A percentile compares a stretch with the other conserved stretches of the same genome.
Evolutionary conservation across 2,113 vertebrate species (phyloP).

Genomic region (Pterophyllum scalare): DNA sequence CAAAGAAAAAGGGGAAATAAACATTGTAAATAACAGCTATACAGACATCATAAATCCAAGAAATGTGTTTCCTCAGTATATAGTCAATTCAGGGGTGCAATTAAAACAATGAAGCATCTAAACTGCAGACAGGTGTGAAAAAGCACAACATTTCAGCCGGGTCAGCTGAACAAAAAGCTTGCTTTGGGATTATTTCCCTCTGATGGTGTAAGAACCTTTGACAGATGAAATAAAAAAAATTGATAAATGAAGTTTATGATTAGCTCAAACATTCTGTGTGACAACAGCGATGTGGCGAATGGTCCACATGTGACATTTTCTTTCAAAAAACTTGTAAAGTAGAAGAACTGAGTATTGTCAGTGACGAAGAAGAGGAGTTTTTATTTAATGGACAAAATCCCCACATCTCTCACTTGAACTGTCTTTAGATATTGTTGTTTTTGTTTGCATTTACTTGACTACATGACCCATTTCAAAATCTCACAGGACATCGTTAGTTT

Average conservation of each 20-base stretch:
- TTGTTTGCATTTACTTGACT: constrained; percentile 31
- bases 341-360: constrained; percentile 81
- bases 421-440: not conserved
- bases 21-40: not conserved
- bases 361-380: constrained; percentile 36
- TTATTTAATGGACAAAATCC: not conserved
- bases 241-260: not conserved
- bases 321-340: constrained; percentile 70
- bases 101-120: not conserved
- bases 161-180: not conserved
- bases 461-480: not conserved
- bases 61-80: not conserved
- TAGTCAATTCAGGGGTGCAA: constrained; percentile 1
- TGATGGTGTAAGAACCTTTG: not conserved
- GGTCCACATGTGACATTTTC: constrained; percentile 13
- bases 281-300: constrained; percentile 7
- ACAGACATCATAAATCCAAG: not conserved
- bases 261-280: not conserved
- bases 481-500: not conserved
- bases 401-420: constrained; percentile 7
- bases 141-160: not conserved
- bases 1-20: not conserved
- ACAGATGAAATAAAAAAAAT: not conserved
- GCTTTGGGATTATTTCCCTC: not conserved
- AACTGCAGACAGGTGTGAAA: not conserved